Evolutionary conservation across 2,113 vertebrate genomes (phyloP).

Genomic region (Scalopus aquaticus): DNA sequence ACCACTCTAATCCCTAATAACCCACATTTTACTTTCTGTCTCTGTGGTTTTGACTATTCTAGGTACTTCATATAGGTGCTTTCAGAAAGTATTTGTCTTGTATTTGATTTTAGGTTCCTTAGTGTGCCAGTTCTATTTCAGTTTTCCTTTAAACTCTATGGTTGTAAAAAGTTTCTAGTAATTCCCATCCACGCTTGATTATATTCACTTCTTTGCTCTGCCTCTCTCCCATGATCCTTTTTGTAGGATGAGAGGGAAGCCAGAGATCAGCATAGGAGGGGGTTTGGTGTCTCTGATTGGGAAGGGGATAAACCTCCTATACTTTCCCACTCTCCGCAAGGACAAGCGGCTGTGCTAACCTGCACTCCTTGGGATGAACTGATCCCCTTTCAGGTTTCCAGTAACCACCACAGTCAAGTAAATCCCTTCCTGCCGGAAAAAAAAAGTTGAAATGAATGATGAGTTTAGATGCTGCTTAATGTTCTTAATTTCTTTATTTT

Average conservation of each 20-base stretch:
- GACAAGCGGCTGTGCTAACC: not conserved
- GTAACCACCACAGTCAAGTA: not conserved
- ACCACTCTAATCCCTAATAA: too few relatives aligned
- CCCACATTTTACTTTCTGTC: not conserved
- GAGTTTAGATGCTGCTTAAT: slow-evolving; percentile 56
- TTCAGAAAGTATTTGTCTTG: not conserved
- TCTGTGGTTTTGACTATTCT: not conserved
- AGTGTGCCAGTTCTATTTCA: not conserved
- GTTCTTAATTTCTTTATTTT: slow-evolving; percentile 44
- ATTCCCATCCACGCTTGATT: not conserved
- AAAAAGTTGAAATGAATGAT: slow-evolving; percentile 50
- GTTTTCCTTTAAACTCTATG: not conserved
- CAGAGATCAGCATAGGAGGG: not conserved
- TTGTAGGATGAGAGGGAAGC: not conserved
- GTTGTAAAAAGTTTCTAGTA: not conserved
- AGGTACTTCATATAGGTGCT: not conserved
- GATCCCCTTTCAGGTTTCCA: not conserved
- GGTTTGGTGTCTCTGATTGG: not conserved
- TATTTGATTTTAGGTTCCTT: slow-evolving; percentile 22
- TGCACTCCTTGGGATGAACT: not conserved
- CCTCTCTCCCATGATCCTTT: not conserved
- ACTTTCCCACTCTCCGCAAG: not conserved
- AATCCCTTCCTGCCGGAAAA: slow-evolving; percentile 54
- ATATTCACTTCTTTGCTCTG: not conserved
- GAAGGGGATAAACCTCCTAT: not conserved